These are phyloP conservation scores for Meteorus colon DNA, from an alignment of 2,888 invertebrate genomes.

Conservation along the genomic window DNA sequence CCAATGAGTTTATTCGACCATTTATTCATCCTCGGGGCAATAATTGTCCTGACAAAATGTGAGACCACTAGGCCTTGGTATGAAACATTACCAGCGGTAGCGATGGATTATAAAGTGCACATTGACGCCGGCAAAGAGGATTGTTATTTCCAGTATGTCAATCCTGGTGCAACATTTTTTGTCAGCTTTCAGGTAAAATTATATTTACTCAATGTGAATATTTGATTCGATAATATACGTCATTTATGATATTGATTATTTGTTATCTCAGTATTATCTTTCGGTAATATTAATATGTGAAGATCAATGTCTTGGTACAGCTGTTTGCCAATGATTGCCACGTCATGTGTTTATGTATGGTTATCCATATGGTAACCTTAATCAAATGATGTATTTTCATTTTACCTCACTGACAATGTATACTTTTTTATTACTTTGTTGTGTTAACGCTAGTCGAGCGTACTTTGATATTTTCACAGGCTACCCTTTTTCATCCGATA, in stretches of 20 bases:
- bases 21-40: conserved; percentile 50
- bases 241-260: neutral
- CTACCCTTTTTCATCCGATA: too few species aligned
- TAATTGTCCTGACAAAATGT: conserved; percentile 51
- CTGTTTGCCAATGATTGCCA: conserved; percentile 30
- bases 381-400: neutral
- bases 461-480: too few species aligned
- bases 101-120: conserved; percentile 97
- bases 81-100: conserved; percentile 90
- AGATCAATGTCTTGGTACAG: neutral
- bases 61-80: conserved; percentile 84
- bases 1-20: conserved; percentile 57
- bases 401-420: conserved; percentile 30
- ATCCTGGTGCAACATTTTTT: conserved; percentile 93
- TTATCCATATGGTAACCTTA: conserved; percentile 27
- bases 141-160: conserved; percentile 95
- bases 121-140: conserved; percentile 96
- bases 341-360: conserved; percentile 30
- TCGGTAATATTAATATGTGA: neutral
- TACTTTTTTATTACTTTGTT: conserved; percentile 41
- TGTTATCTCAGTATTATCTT: neutral
- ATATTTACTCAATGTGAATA: conserved; percentile 10
- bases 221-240: neutral
- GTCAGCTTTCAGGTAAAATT: conserved; percentile 91
- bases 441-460: neutral